Base-by-base conservation (phyloP, 2,888 invertebrate species). In the Scaptomyza caliginosa region DNA sequence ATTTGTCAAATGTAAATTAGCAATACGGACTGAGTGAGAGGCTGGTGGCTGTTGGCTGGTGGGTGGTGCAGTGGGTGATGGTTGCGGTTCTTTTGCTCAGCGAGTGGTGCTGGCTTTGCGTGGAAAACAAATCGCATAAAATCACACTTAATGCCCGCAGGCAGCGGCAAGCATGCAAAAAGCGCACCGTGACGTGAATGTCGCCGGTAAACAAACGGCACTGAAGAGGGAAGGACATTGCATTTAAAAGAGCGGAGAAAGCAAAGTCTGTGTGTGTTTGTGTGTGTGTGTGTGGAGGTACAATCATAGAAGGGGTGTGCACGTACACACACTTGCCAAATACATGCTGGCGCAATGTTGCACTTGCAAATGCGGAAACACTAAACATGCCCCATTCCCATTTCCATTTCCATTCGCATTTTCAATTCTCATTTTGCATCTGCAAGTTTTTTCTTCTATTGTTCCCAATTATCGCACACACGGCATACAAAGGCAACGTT, bases 1-100 rank as follows among this genome's bases (percentile, higher is more conserved):
- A 86, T 89, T 86, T 89, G 89, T 85, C 88, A 88, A 88, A 89
- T 86, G 89, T 83, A 86, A 86, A 89, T 86, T 86, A 88, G 89
- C 85, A 77, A 66, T 65, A 71, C 71, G 58, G 57, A 55, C 24
- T 67, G 55, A 16, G 16, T 34, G 16, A 7, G 32, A 3, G 43
- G 10, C 6, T 8, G 23, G 13, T 8, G 34, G 34, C 16, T 13
- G 38, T 23, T 10, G 28, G 39, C 6, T 8, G 23, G 13, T 8
- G 34, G 34, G 34, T 13, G 38, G 30, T 10, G 28, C 16, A 10
- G 46, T 46, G 32, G 46, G 30, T 45, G 45, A 16, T 17, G 11
- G 58, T 42, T 66, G 57, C 32, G 52, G 56, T 39, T 80, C 59
- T 51, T 64, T 65, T 63, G 57, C 58, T 48, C 64, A 43, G 59